Evolutionary conservation across 2,113 vertebrate genomes (phyloP).

Genomic region (Chauna torquata): DNA sequence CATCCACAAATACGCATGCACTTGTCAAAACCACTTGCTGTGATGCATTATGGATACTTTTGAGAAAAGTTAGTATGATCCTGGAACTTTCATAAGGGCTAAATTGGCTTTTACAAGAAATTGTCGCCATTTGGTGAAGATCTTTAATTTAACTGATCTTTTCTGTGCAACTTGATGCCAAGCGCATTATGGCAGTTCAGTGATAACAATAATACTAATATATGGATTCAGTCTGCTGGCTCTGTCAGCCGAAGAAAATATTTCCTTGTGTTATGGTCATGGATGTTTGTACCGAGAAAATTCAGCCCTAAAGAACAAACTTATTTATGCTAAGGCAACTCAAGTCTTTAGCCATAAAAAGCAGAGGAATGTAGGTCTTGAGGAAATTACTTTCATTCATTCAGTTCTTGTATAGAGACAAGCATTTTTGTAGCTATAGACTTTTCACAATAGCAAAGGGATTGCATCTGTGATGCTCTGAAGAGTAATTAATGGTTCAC

Average conservation of each 20-base stretch:
- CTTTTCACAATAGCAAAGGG: constrained; percentile 51
- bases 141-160: constrained; percentile 58
- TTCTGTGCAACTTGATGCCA: constrained; percentile 5
- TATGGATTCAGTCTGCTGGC: constrained; percentile 26
- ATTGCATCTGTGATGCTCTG: constrained; percentile 54
- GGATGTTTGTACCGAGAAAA: constrained; percentile 50
- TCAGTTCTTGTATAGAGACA: constrained; percentile 19
- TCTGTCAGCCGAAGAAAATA: constrained; percentile 14
- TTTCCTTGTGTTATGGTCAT: constrained; percentile 36
- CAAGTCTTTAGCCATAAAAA: constrained; percentile 32
- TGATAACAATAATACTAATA: constrained; percentile 34
- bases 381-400: constrained; percentile 66
- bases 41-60: constrained; percentile 35
- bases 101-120: constrained; percentile 61
- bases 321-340: constrained; percentile 41
- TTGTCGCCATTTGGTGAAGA: neutral
- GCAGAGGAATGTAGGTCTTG: neutral
- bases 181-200: neutral
- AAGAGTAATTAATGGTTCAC: constrained; percentile 61
- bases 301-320: constrained; percentile 38
- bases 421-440: constrained; percentile 17
- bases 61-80: constrained; percentile 50
- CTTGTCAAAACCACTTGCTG: constrained; percentile 44
- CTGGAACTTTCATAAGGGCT: neutral
- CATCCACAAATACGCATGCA: neutral